Base-by-base conservation (phyloP, 2,888 invertebrate genomes). In the Pyralis farinalis region DNA sequence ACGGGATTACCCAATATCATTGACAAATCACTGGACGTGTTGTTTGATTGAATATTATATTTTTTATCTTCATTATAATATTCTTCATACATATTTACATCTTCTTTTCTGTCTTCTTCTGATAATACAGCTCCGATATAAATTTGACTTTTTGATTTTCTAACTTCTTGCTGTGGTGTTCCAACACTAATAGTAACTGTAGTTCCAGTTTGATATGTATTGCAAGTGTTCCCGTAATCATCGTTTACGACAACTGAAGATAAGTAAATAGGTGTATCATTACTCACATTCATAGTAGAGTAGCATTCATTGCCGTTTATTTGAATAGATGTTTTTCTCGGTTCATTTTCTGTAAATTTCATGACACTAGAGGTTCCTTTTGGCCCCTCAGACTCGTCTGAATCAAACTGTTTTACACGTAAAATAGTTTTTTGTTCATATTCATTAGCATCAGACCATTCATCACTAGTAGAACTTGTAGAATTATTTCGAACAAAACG, bases 221-320 rank as follows among this genome's bases (percentile, higher is more conserved):
- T 79, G 51, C 79, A 83, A 8, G 76, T 60, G 49, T 83, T 87
- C 7, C 77, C 79, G 51, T 61, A 82, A 46, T 86, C 85, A 68
- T 93, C 92, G 61, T 92, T 92, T 1, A 94, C 93, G 12, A 94
- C 93, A 12, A 94, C 94, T 0, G 94, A 94, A 20, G 94, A 94
- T 53, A 94, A 91, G 72, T 94, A 94, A 52, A 93, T 89, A 8
- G 93, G 93, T 41, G 91, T 91, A 59, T 94, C 92, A 60, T 90
- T 92, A 55, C 90, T 92, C 1, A 94, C 92, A 69, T 94, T 94
- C 76, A 94, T 93, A 10, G 94, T 94, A 34, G 93, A 94, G 63
- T 94, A 95, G 78, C 91, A 95, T 81, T 92, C 94, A 69, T 92
- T 93, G 38, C 92, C 94, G 67, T 88, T 94, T 63, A 94, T 94